Conservation (phyloP, 2,888 invertebrate species). For the Macrophya annulata region DNA sequence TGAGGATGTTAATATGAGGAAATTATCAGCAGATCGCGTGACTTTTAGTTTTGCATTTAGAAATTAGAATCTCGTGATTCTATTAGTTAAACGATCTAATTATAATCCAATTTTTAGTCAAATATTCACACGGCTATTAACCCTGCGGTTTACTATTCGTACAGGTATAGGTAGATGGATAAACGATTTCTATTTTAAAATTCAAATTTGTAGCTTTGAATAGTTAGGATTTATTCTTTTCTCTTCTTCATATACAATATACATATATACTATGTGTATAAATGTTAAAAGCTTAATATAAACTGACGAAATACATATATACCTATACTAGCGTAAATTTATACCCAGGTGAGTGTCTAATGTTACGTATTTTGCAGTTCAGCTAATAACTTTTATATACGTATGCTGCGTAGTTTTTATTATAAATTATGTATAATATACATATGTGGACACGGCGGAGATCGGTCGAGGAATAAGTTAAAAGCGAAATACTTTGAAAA, state of each 20-base stretch:
- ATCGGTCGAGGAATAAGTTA: neutral
- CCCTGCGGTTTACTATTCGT: too few relatives aligned
- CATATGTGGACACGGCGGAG: neutral
- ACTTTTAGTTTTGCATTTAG: neutral
- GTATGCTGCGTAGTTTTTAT: neutral
- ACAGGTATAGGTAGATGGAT: neutral
- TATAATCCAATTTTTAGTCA: neutral
- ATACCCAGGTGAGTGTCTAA: neutral
- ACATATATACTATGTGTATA: too few relatives aligned
- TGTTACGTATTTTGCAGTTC: constrained; percentile 10
- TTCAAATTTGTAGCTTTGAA: neutral
- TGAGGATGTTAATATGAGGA: neutral
- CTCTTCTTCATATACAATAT: too few relatives aligned
- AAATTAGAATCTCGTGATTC: neutral
- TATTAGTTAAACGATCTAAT: neutral
- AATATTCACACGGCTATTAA: neutral
- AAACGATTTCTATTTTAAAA: neutral
- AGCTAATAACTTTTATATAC: neutral
- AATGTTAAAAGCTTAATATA: too few relatives aligned
- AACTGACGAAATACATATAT: too few relatives aligned
- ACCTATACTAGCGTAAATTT: neutral
- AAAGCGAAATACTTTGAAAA: too few relatives aligned
- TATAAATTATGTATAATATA: neutral
- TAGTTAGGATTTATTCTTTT: neutral
- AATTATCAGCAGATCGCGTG: neutral